phyloP scores from a whole-genome alignment of 2,797 vertebrate genomes.

The Brotula barbata region DNA sequence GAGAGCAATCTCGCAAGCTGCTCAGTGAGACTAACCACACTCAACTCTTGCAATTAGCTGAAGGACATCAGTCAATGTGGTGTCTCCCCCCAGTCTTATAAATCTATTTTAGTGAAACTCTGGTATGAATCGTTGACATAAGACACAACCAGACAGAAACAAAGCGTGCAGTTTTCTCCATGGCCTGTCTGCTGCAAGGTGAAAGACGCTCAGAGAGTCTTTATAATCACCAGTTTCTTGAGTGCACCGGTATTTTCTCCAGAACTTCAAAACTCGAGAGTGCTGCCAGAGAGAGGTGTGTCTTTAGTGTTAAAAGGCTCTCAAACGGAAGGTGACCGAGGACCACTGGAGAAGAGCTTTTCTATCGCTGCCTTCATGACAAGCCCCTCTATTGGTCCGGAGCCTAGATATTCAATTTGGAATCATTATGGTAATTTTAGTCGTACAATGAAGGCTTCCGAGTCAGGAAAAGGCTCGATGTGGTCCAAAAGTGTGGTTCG shows the following conservation, averaged over 20 bases:
- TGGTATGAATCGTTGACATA: no score
- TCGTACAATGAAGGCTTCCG: no score
- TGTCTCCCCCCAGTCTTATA: not conserved
- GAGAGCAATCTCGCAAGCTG: no score
- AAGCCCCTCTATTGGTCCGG: constrained; percentile 36
- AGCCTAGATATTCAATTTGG: constrained; percentile 39
- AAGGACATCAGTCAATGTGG: no score
- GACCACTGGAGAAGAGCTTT: constrained; percentile 26
- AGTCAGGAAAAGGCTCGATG: no score
- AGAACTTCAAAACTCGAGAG: constrained; percentile 24
- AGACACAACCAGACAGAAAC: not conserved
- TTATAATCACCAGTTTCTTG: constrained; percentile 4
- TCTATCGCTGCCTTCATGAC: constrained; percentile 23
- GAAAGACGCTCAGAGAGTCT: no score
- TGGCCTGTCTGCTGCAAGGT: not conserved
- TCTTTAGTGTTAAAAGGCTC: constrained; percentile 13
- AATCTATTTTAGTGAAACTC: no score
- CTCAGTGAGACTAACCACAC: no score
- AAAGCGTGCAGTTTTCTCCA: not conserved
- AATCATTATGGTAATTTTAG: constrained; percentile 19
- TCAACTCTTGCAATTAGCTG: not conserved
- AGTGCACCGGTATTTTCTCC: not conserved
- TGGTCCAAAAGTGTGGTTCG: no score
- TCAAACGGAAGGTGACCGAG: constrained; percentile 43
- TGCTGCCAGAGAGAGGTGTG: not conserved